Conservation (phyloP, 2,797 vertebrate genomes). For the Bradypus variegatus region DNA sequence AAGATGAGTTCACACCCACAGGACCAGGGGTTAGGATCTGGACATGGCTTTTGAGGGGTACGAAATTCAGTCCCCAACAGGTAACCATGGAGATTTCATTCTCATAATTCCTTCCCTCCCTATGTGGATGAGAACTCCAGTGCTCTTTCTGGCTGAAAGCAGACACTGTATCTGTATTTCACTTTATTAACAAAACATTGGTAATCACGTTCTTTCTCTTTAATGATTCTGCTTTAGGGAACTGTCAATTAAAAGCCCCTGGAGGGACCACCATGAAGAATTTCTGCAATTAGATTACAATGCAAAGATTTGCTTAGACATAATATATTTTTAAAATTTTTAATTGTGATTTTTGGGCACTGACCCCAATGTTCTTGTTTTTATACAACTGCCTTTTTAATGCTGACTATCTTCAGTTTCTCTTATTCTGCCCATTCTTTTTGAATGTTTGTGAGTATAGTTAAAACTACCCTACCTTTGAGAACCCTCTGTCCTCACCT, state of each 20-base stretch:
- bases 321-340: slow-evolving; percentile 58
- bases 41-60: too few species aligned
- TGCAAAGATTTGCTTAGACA: slow-evolving; percentile 69
- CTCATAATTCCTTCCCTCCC: neutral
- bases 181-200: slow-evolving; percentile 59
- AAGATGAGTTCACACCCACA: too few species aligned
- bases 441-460: slow-evolving; percentile 54
- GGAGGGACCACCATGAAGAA: slow-evolving; percentile 60
- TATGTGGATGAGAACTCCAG: neutral
- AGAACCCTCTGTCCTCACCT: slow-evolving; percentile 35
- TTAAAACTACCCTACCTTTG: slow-evolving; percentile 59
- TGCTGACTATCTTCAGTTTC: slow-evolving; percentile 47
- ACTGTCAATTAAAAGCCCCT: slow-evolving; percentile 67
- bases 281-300: slow-evolving; percentile 72
- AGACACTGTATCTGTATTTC: slow-evolving; percentile 34
- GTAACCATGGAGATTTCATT: neutral
- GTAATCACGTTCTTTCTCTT: slow-evolving; percentile 67
- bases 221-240: slow-evolving; percentile 62
- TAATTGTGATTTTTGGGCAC: slow-evolving; percentile 65
- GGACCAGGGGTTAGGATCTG: too few species aligned
- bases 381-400: slow-evolving; percentile 38
- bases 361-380: slow-evolving; percentile 52
- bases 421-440: slow-evolving; percentile 46
- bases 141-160: slow-evolving; percentile 23
- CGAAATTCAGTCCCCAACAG: too few species aligned